phyloP scores from a whole-genome alignment of 2,888 invertebrate species.

The Cryptus viduatorius region DNA sequence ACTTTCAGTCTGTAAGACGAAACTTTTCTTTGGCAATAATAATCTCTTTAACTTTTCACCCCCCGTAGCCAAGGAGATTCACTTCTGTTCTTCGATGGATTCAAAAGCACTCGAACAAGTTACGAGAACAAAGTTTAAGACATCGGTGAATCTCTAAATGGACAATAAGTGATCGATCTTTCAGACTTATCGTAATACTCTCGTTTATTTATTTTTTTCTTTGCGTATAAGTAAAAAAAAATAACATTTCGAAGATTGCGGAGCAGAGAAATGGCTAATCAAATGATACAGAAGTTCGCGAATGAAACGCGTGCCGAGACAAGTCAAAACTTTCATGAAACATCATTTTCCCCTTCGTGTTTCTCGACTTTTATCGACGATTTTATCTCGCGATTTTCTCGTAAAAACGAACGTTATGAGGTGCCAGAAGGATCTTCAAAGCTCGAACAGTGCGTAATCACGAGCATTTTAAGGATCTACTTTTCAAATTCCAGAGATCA shows the following conservation, averaged over 20 bases:
- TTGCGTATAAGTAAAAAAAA: background rate
- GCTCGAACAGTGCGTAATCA: background rate
- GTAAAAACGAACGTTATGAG: conserved; percentile 9
- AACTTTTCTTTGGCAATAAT: conserved; percentile 1
- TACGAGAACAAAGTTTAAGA: background rate
- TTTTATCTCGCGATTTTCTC: background rate
- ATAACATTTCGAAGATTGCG: background rate
- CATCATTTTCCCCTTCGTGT: conserved; percentile 10
- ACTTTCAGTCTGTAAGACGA: background rate
- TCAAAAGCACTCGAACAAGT: conserved; percentile 10
- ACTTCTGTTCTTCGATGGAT: conserved; percentile 12
- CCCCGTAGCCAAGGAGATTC: background rate
- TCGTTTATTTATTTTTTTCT: background rate
- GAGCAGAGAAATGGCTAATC: background rate
- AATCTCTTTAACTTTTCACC: too few species aligned
- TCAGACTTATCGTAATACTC: background rate
- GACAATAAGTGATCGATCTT: conserved; percentile 9
- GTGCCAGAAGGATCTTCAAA: background rate
- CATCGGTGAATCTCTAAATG: background rate
- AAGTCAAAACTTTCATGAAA: background rate
- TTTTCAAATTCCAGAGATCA: conserved; percentile 2
- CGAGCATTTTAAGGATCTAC: background rate
- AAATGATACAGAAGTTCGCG: background rate
- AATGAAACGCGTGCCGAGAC: background rate
- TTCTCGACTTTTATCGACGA: conserved; percentile 4